These are phyloP conservation scores for Eriocheir sinensis DNA, from an alignment of 1,140 invertebrate genomes.

Conservation along the genomic window DNA sequence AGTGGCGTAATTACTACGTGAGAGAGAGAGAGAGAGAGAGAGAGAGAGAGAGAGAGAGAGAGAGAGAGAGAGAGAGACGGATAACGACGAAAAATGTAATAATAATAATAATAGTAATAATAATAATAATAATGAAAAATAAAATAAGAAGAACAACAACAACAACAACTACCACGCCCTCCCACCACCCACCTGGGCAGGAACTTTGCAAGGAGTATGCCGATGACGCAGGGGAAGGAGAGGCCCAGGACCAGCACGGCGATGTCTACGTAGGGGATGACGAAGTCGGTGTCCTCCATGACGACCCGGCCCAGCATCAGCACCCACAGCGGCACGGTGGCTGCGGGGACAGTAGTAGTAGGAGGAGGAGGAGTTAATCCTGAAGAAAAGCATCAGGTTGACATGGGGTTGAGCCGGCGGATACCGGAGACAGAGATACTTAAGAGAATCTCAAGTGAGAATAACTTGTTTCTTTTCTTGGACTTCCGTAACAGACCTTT, in stretches of 20 bases:
- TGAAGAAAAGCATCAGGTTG: no score
- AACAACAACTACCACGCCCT: background rate
- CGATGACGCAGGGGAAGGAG: slow-evolving; percentile 88
- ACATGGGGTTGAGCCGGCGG: no score
- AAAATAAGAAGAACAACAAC: no score
- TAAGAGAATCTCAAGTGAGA: no score
- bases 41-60: background rate
- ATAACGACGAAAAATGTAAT: background rate
- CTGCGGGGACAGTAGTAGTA: background rate
- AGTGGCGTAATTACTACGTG: background rate
- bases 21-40: background rate
- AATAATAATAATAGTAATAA: background rate
- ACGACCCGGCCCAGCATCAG: slow-evolving; percentile 84
- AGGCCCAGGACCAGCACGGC: slow-evolving; percentile 89
- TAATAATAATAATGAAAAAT: no score
- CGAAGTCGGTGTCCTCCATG: slow-evolving; percentile 87
- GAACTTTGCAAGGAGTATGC: slow-evolving; percentile 81
- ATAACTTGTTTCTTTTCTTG: no score
- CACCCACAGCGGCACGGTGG: slow-evolving; percentile 77
- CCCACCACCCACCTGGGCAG: slow-evolving; percentile 84
- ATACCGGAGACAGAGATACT: no score
- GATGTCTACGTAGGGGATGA: slow-evolving; percentile 92
- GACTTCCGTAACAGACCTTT: no score
- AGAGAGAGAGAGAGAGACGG: background rate
- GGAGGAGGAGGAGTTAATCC: no score